Base-by-base conservation (phyloP, 2,888 invertebrate species). In the Diplazon laetatorius region DNA sequence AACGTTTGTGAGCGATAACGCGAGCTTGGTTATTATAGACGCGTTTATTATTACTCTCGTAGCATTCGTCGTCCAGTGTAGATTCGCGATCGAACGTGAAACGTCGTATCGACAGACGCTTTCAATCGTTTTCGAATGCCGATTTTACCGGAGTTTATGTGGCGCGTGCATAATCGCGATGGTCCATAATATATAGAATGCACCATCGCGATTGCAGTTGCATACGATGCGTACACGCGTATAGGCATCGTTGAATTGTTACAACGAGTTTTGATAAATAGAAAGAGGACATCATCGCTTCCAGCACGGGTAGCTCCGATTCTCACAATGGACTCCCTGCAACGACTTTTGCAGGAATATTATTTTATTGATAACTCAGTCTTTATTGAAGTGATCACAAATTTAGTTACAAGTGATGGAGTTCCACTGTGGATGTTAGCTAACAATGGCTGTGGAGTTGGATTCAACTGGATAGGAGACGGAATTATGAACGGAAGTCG, bases 251-350 rank as follows among this genome's bases (percentile, higher is more conserved):
- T 73, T 74, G 80, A 66, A 66, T 70, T 55, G 82, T 83, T 81
- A 80, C 80, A 39, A 69, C 35, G 72, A 82, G 79, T 80, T 82
- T 14, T 80, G 68, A 80, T 79, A 71, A 72, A 78, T 74, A 70
- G 71, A 66, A 73, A 48, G 66, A 50, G 50, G 48, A 22, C 63
- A 65, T 70, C 70, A 37, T 30, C 42, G n/a, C n/a, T n/a, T 50
- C 42, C 59, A 66, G 55, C 69, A 68, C 60, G 57, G 65, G 57
- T 57, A 62, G 57, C 59, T 44, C 60, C 65, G 57, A 30, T 30
- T 10, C 44, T 25, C 65, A 5, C 42, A 16, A 1, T 44, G 16
- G 18, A 14, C 22, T 25, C 25, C 14, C 22, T 2, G 57, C 14
- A n/a, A 8, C 12, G 30, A 9, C 14, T 9, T 14, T 30, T 6